Evolutionary conservation across 2,113 vertebrate species (phyloP).

Genomic region (Murina feae): DNA sequence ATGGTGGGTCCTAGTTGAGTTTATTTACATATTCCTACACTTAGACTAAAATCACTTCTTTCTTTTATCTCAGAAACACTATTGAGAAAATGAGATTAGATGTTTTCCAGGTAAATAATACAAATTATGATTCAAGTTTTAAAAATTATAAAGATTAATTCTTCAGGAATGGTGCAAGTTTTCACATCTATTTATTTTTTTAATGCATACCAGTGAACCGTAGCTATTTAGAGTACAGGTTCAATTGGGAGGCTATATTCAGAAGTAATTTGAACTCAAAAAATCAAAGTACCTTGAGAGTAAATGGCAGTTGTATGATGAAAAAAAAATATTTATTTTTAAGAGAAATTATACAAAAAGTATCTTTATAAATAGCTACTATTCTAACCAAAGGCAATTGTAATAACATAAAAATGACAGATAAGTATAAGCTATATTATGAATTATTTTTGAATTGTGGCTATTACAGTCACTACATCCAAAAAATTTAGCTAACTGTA

Average conservation of each 20-base stretch:
- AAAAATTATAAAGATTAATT: neutral
- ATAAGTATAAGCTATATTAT: neutral
- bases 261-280: neutral
- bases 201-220: neutral
- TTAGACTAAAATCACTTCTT: neutral
- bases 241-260: neutral
- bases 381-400: neutral
- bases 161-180: neutral
- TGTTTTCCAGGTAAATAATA: neutral
- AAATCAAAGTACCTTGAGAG: neutral
- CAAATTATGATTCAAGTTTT: neutral
- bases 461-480: neutral
- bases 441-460: conserved; percentile 1
- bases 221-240: neutral
- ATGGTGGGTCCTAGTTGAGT: neutral
- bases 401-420: neutral
- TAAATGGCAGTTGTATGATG: neutral
- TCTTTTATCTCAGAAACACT: neutral
- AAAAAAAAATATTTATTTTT: neutral
- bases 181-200: conserved; percentile 1
- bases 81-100: neutral
- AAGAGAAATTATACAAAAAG: neutral
- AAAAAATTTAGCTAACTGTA: neutral
- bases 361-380: neutral
- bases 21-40: neutral